Base-by-base conservation (phyloP, 30 jellyfish, hydroid and myxozoan species). In the Turritopsis dohrnii region DNA sequence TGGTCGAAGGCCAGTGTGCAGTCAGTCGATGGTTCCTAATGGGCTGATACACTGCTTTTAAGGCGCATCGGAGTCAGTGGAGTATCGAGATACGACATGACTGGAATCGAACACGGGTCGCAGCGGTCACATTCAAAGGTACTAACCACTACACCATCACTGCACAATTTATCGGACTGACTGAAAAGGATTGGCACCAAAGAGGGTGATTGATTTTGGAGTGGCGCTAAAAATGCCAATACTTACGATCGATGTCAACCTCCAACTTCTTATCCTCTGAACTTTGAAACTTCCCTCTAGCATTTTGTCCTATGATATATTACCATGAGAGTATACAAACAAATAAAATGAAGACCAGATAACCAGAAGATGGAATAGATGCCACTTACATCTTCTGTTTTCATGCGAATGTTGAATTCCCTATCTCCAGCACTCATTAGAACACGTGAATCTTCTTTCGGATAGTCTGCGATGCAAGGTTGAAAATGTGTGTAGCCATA, bases 251-350 rank as follows among this genome's bases (percentile, higher is more conserved):
- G 96, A 83, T 25, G 90, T 54, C 21, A 92, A 79, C 52, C 93
- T 80, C 98, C 98, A 92, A 77, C 92, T 83, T 87, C 84, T 72
- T 41, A 92, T 92, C 24, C 84, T 75, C 28, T 88, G 88, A 26
- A 92, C 93, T 71, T 79, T 65, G 83, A 92, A 92, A 54, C 88
- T 87, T 52, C 98, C 98, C 73, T 92, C 98, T 60, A 83, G 54
- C 53, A 84, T 81, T 1, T 89, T 84, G 0, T 84, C 76, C 96
- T 84, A 77, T 24, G 81, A 30, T 41, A 41, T n/a, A n/a, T n/a
- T n/a, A n/a, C n/a, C n/a, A n/a, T n/a, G 60, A 41, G 13, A 41
- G 13, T 3, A 41, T 41, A 41, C 13, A 5, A 41, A 41, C 60
- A 41, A 41, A 41, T 13, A 41, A 41, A 41, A n/a, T n/a, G n/a